These are phyloP conservation scores for Periophthalmus magnuspinnatus DNA, from an alignment of 2,797 vertebrate species.

Conservation along the genomic window DNA sequence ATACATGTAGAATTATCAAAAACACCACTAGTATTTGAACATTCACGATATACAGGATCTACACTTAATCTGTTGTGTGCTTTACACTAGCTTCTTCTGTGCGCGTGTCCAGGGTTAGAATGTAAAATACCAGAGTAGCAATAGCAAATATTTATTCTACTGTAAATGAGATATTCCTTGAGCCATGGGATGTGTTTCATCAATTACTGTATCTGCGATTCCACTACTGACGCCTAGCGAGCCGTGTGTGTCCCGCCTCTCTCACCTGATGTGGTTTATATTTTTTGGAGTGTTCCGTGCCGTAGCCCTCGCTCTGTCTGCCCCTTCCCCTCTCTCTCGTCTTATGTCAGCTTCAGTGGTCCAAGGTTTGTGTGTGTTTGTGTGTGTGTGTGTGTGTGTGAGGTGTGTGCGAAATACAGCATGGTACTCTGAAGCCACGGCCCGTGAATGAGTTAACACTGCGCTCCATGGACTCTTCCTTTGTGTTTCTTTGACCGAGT, in stretches of 20 bases:
- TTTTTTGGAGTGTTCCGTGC: conserved; percentile 89
- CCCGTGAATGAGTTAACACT: conserved; percentile 83
- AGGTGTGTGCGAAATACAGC: conserved; percentile 79
- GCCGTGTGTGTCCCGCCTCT: conserved; percentile 91
- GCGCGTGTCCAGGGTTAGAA: conserved; percentile 97
- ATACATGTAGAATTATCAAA: conserved; percentile 67
- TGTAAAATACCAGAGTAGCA: conserved; percentile 97
- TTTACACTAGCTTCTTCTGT: conserved; percentile 97
- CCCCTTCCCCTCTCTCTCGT: conserved; percentile 88
- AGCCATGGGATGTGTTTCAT: conserved; percentile 97
- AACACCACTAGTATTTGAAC: conserved; percentile 98
- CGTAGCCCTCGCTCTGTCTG: conserved; percentile 89
- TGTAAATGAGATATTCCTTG: conserved; percentile 99
- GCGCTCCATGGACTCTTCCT: conserved; percentile 85
- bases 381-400: conserved; percentile 70
- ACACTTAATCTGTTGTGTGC: conserved; percentile 98
- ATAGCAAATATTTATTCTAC: conserved; percentile 99
- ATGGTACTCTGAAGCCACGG: conserved; percentile 87
- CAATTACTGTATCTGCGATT: conserved; percentile 99
- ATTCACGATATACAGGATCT: conserved; percentile 99
- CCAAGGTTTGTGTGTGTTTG: conserved; percentile 85
- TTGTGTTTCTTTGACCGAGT: conserved; percentile 59
- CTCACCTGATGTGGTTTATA: conserved; percentile 89
- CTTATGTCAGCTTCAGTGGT: conserved; percentile 92
- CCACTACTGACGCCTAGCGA: conserved; percentile 96